phyloP scores from a whole-genome alignment of 2,113 vertebrate species.

The Embiotoca jacksoni region DNA sequence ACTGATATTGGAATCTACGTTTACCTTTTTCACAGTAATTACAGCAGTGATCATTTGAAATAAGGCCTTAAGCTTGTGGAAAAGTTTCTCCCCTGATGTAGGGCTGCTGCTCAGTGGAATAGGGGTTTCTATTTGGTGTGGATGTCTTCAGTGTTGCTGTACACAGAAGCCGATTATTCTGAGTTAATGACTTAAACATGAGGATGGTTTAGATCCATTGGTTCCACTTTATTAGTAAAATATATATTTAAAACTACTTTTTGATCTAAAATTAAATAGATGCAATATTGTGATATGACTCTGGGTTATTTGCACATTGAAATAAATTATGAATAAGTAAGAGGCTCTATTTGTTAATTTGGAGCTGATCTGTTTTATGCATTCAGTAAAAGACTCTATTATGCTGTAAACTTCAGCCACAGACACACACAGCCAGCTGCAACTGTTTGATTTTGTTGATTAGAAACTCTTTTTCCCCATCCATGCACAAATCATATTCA shows the following conservation, averaged over 20 bases:
- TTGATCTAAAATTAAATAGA: conserved; percentile 83
- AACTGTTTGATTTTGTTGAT: conserved; percentile 68
- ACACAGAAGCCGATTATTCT: conserved; percentile 71
- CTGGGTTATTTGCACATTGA: conserved; percentile 81
- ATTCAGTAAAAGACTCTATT: conserved; percentile 73
- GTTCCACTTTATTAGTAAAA: conserved; percentile 81
- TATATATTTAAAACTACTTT: conserved; percentile 80
- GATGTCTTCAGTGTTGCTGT: conserved; percentile 51
- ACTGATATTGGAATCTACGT: conserved; percentile 23
- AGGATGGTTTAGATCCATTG: conserved; percentile 75
- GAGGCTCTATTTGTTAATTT: conserved; percentile 80
- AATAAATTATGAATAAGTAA: conserved; percentile 83
- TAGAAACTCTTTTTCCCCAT: conserved; percentile 44
- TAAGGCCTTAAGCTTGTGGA: conserved; percentile 31
- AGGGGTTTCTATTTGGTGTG: conserved; percentile 53
- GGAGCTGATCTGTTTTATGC: conserved; percentile 72
- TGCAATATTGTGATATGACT: conserved; percentile 77
- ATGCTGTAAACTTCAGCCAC: conserved; percentile 68
- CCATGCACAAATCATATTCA: conserved; percentile 68
- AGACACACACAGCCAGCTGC: conserved; percentile 47
- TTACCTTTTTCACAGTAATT: conserved; percentile 35
- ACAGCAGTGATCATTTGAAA: conserved; percentile 44
- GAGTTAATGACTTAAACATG: conserved; percentile 81
- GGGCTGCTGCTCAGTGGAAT: conserved; percentile 55
- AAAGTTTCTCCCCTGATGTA: conserved; percentile 63